Evolutionary conservation across 1,140 invertebrate genomes (phyloP), one percentile per base, ranked within the genome.

Genomic region (Hycleus phaleratus): DNA sequence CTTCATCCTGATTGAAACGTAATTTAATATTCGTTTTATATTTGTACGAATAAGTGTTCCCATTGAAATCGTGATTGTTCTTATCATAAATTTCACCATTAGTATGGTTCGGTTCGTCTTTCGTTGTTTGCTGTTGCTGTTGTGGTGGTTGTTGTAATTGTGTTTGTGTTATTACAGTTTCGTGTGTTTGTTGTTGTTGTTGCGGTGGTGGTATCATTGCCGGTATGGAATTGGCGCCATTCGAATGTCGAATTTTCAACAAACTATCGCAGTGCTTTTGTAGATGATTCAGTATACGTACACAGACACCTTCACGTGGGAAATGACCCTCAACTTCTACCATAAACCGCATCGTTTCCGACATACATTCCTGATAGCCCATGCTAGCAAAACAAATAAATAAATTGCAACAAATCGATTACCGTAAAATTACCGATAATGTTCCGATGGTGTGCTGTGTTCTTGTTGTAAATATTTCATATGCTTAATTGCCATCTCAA

Each of bases 401-500:
- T 5, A 0, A 18, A 32, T 12, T 7, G 4, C 12, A 25, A 25
- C 12, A 46, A 46, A 4, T 9, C 45, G 7, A 46, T 46, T 8
- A 9, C 45, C n/a, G 8, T 7, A 25, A 46, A 26, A 24, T 61
- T 58, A 70, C 67, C 71, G 46, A 26, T 71, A 72, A 40, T 72
- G 68, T 52, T 72, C 69, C 10, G 62, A 47, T 3, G 68, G 61
- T 51, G 45, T 67, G 79, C 77, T 78, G 73, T 80, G 79, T 55
- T 78, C 80, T 55, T 81, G 74, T 73, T 94, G 90, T 42, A 96
- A 75, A 76, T 91, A 86, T 71, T 93, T 93, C 76, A 96, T 84
- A 68, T 97, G 92, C 52, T 91, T 85, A 48, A 97, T 97, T 9
- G 94, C 94, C 93, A 98, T 95, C 77, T 98, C 95, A 51, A 98